These are phyloP conservation scores for Agelastica alni DNA, from an alignment of 2,888 invertebrate species.

Conservation along the genomic window DNA sequence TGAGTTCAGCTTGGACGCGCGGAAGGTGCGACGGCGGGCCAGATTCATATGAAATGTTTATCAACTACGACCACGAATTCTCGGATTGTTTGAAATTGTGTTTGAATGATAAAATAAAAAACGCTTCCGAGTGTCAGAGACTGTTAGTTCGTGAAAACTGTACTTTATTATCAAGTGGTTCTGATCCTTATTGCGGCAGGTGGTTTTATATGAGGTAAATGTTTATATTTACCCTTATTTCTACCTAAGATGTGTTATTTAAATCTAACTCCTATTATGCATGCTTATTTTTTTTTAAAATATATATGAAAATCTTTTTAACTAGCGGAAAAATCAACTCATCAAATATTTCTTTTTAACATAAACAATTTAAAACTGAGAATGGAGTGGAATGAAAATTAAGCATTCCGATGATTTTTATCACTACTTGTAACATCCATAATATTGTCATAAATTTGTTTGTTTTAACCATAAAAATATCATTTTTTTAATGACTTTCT, in stretches of 20 bases:
- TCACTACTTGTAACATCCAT: no score
- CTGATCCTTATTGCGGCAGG: constrained; percentile 50
- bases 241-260: constrained; percentile 17
- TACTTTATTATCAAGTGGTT: constrained; percentile 45
- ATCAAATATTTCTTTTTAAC: no score
- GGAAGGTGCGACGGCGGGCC: constrained; percentile 45
- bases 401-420: no score
- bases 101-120: constrained; percentile 42
- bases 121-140: constrained; percentile 47
- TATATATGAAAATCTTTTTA: no score
- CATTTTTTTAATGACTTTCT: no score
- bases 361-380: no score
- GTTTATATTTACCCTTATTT: constrained; percentile 44
- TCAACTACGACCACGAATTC: constrained; percentile 46
- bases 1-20: constrained; percentile 52
- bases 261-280: no score
- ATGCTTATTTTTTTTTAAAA: no score
- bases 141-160: constrained; percentile 44
- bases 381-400: no score
- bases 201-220: constrained; percentile 55
- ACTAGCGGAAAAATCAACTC: no score
- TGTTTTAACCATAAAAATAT: no score
- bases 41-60: constrained; percentile 52
- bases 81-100: constrained; percentile 46
- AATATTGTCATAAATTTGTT: no score